Evolutionary conservation across 2,797 vertebrate genomes (phyloP), one percentile per base, ranked within the genome.

Genomic region (Octomys mimax): DNA sequence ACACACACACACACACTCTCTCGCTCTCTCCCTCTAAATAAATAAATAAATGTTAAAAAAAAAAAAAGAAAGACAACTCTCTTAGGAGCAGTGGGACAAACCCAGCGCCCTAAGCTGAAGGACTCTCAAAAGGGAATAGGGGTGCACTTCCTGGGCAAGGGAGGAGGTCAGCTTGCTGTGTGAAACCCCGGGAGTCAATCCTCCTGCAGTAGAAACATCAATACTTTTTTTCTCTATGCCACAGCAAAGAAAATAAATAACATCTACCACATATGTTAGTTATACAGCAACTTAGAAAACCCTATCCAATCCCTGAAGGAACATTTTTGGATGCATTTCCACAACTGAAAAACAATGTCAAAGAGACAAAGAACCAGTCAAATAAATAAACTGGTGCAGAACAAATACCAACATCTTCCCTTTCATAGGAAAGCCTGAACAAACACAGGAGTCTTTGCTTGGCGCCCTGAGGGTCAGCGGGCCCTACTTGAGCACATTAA

Each of bases 341-440:
- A 95, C 70, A 73, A 73, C 5, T 9, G 46, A 70, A 87, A 97
- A 95, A 75, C 78, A 92, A 92, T 52, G 70, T 87, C 85, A 86
- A 84, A 83, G 71, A 92, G 71, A 93, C 82, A 91, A 97, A 95
- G 82, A 78, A 39, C n/a, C 7, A 4, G 66, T 94, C 93, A 92
- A 92, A 95, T 87, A 96, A 96, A 96, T 80, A 95, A 93, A 94
- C 92, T 26, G 71, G 88, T 79, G 57, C 82, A 77, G 93, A 95
- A 96, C 87, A 97, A 96, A 97, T 46, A 94, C 86, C 87, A 95
- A 94, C 83, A 85, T 95, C 95, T 97, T 90, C 73, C 80, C 83
- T 97, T 97, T 94, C 66, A 89, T 68, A 83, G 89, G 89, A 92
- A 84, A 94, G 95, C 95, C 94, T 97, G 96, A 97, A 94, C 91